A percentile compares a stretch with the other conserved stretches of the same genome.
phyloP scores from a whole-genome alignment of 2,888 invertebrate genomes.

The Steinernema carpocapsae region DNA sequence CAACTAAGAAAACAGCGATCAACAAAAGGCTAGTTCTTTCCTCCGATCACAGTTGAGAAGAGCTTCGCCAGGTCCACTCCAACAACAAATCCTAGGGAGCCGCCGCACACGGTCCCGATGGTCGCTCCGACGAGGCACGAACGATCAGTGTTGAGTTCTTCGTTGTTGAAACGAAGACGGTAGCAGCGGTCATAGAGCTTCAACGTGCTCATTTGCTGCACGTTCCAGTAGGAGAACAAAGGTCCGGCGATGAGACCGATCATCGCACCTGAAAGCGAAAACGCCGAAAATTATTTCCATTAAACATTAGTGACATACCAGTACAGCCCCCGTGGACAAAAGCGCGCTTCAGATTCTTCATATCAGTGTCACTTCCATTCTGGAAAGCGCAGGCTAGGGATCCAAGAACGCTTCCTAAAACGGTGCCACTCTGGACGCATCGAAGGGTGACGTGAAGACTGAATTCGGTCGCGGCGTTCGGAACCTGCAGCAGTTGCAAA shows the following conservation, averaged over 20 bases:
- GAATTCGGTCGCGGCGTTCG: constrained; percentile 58
- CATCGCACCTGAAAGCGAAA: not conserved
- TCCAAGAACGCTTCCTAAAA: constrained; percentile 41
- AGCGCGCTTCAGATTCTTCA: not conserved
- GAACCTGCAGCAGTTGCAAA: constrained; percentile 56
- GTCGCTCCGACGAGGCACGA: constrained; percentile 55
- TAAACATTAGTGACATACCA: not conserved
- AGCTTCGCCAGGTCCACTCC: constrained; percentile 54
- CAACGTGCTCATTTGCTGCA: constrained; percentile 51
- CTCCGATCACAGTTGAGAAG: constrained; percentile 23
- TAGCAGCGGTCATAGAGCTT: constrained; percentile 60
- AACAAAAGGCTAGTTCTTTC: not conserved
- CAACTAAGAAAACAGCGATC: not conserved
- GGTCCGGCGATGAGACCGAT: constrained; percentile 26
- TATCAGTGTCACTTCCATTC: not conserved
- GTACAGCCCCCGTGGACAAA: constrained; percentile 26
- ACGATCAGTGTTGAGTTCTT: constrained; percentile 53
- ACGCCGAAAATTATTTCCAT: no score
- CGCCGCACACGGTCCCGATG: constrained; percentile 53
- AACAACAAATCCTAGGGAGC: constrained; percentile 54
- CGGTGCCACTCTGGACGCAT: constrained; percentile 49
- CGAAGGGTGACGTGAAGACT: constrained; percentile 61
- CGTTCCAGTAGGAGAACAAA: constrained; percentile 18
- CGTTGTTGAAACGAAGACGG: constrained; percentile 53
- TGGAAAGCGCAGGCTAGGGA: not conserved